phyloP scores from a whole-genome alignment of 2,797 vertebrate genomes.

The Neosilurus hyrtlii region DNA sequence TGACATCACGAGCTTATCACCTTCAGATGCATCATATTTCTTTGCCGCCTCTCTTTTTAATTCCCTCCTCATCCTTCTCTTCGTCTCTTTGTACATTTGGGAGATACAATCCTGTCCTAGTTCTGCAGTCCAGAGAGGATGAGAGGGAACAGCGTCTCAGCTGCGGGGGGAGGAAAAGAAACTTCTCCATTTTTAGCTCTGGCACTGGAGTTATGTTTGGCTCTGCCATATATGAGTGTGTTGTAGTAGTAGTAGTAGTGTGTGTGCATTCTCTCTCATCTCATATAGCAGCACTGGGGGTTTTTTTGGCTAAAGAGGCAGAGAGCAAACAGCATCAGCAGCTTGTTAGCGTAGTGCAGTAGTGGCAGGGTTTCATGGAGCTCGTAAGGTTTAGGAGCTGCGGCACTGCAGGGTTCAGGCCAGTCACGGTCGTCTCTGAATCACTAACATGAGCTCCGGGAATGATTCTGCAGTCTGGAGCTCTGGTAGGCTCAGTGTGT shows the following conservation, averaged over 20 bases:
- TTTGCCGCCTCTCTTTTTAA: constrained; percentile 48
- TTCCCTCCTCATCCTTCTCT: constrained; percentile 43
- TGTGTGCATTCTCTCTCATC: constrained; percentile 4
- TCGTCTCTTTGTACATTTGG: constrained; percentile 52
- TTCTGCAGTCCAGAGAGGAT: constrained; percentile 70
- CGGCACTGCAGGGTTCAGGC: constrained; percentile 2
- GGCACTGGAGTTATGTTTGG: constrained; percentile 47
- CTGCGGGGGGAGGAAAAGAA: constrained; percentile 61
- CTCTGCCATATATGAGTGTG: neutral
- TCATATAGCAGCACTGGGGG: neutral
- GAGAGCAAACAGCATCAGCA: constrained; percentile 3
- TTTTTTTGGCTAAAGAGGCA: constrained; percentile 21
- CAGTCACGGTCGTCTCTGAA: constrained; percentile 46
- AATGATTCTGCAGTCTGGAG: constrained; percentile 30
- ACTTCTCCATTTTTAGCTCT: constrained; percentile 73
- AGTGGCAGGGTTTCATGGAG: constrained; percentile 22
- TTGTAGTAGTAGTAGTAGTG: neutral
- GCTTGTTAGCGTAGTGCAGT: constrained; percentile 3
- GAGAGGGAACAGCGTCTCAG: constrained; percentile 69
- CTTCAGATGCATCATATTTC: constrained; percentile 14
- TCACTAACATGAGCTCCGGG: constrained; percentile 55
- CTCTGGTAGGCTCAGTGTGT: constrained; percentile 20
- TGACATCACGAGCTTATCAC: constrained; percentile 4
- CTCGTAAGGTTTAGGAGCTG: constrained; percentile 7
- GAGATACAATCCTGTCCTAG: constrained; percentile 68